A percentile compares a stretch with the other conserved stretches of the same genome.
These are phyloP conservation scores for Poecilobothrus nobilitatus DNA, from an alignment of 2,888 invertebrate species.

Conservation along the genomic window DNA sequence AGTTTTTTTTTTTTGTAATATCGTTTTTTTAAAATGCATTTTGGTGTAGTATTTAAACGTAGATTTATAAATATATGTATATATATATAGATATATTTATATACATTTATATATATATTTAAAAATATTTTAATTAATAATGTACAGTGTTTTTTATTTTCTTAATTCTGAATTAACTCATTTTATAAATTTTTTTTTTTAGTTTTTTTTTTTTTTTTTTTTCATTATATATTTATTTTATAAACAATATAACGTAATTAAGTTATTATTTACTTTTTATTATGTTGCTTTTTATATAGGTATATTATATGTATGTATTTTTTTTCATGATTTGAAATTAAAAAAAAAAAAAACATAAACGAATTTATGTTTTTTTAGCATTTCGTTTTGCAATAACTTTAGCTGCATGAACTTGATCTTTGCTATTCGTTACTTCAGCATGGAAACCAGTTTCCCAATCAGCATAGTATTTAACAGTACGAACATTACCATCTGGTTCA, in stretches of 20 bases:
- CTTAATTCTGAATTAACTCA: too few relatives aligned
- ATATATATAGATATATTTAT: neutral
- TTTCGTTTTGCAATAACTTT: slow-evolving; percentile 39
- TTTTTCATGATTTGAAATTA: too few relatives aligned
- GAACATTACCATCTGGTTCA: slow-evolving; percentile 65
- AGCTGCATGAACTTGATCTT: slow-evolving; percentile 42
- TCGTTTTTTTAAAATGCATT: slow-evolving; percentile 7
- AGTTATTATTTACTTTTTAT: neutral
- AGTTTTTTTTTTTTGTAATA: neutral
- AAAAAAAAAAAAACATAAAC: slow-evolving; percentile 23
- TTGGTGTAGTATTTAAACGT: neutral
- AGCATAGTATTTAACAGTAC: slow-evolving; percentile 66
- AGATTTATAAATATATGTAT: neutral
- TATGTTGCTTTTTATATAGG: neutral
- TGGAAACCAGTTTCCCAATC: slow-evolving; percentile 74
- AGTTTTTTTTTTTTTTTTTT: neutral
- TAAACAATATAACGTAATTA: neutral
- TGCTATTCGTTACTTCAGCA: slow-evolving; percentile 60
- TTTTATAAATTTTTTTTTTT: neutral
- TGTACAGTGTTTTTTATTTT: neutral
- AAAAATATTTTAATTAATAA: neutral
- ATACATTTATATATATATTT: neutral
- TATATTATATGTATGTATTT: neutral
- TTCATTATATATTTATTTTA: neutral
- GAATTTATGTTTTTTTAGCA: slow-evolving; percentile 29